Base-by-base conservation (phyloP, 2,888 invertebrate species). In the Phytoseiulus persimilis region DNA sequence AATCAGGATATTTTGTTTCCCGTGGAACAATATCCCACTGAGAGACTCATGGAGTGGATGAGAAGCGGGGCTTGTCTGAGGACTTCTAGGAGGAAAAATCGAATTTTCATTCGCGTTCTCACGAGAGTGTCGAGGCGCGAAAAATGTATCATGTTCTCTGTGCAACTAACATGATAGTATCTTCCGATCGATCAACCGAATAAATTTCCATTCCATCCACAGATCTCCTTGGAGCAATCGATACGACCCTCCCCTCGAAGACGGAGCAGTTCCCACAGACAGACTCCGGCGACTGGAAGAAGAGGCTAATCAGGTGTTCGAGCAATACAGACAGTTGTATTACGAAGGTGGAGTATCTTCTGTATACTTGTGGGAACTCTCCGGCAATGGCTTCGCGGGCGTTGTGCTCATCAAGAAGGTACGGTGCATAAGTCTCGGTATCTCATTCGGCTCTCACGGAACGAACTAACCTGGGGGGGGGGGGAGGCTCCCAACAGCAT, bases 311-410 rank as follows among this genome's bases (percentile, higher is more conserved):
- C 95, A 96, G 92, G 99, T 99, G 28, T 99, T 99, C 93, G 98
- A 99, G 93, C 97, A 98, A 92, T 99, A 99, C 93, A 95, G 98
- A 92, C 99, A 99, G 93, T 96, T 99, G 96, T 99, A 99, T 93
- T 99, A 98, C 93, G 99, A 99, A 93, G 99, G 99, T 90, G 99
- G 99, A 0, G 98, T 99, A 0, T 99, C 99, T 31, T 99, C 99
- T 9, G 99, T 99, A 3, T 99, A 99, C 93, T 94, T 99, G 91
- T 99, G 99, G 99, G 99, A 99, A 92, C 94, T 99, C 93, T 99
- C 99, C 93, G 98, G 99, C 92, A 96, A 96, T 93, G 98, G 98
- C 6, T 99, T 99, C 94, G 92, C 94, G 94, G 97, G 97, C 91
- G 99, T 98, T 83, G 98, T 99, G 92, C 94, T 99, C 92, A 99